Evolutionary conservation across 2,113 vertebrate genomes (phyloP).

Genomic region (Tachysurus vachellii): DNA sequence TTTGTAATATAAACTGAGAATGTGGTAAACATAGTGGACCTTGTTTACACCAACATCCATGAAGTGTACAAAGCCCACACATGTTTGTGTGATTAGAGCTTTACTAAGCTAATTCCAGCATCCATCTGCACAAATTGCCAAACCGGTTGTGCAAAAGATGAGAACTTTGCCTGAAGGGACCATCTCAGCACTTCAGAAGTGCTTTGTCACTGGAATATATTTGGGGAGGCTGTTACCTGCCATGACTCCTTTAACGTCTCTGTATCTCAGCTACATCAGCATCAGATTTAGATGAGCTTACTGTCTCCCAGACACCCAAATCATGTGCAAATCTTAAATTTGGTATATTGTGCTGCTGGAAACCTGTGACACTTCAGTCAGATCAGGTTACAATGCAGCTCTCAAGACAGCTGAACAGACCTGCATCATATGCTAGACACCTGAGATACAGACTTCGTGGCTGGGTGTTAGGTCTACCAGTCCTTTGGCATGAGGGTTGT

Average conservation of each 20-base stretch:
- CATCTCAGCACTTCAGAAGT: background rate
- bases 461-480: background rate
- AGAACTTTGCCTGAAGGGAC: background rate
- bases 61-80: background rate
- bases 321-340: background rate
- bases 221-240: background rate
- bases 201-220: background rate
- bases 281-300: background rate
- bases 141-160: background rate
- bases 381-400: background rate
- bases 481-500: background rate
- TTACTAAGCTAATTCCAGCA: background rate
- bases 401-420: background rate
- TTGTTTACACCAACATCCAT: background rate
- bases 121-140: background rate
- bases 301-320: background rate
- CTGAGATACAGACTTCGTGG: background rate
- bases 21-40: background rate
- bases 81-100: slow-evolving; percentile 1
- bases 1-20: background rate
- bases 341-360: background rate
- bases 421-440: background rate
- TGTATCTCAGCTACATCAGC: background rate
- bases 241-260: background rate
- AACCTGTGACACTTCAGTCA: background rate